Base-by-base conservation (phyloP, 2,113 vertebrate genomes). In the Ictalurus furcatus region DNA sequence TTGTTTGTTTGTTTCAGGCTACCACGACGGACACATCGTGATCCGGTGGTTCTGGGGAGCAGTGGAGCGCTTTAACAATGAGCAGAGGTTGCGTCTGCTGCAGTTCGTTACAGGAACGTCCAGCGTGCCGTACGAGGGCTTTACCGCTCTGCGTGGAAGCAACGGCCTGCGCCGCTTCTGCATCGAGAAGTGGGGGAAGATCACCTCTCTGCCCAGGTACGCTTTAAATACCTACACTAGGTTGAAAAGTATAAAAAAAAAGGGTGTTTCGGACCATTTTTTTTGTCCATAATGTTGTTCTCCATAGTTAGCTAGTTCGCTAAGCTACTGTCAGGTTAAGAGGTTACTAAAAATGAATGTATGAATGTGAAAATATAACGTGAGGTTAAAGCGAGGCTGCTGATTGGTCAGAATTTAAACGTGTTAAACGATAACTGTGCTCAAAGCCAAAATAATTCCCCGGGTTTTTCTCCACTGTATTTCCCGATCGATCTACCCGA, bases 121-220 rank as follows among this genome's bases (percentile, higher is more conserved):
- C 0, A 98, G 97, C 0, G 97, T 98, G 71, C 97, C 97, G 0
- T 98, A 97, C 0, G 97, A 98, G 92, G 97, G 97, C 58, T 98
- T 98, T 65, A 96, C 96, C 0, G 97, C 97, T 40, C 96, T 98
- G 1, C 94, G 97, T 52, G 97, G 97, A 28, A 97, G 97, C 94
- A 98, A 98, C 0, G 97, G 97, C 6, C 94, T 97, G 23, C 95
- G 97, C 16, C 96, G 96, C 58, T 98, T 98, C 95, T 98, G 97
- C 92, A 98, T 98, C 92, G 97, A 98, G 93, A 98, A 97, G 85
- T 98, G 97, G 97, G 97, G 97, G 54, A 97, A 97, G 93, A 96
- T 97, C 86, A 97, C 97, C 8, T 97, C 97, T 89, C 96, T 98
- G 78, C 97, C 97, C 87, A 97, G 97, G 97, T 97, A 96, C 1